A percentile compares a stretch with the other conserved stretches of the same genome.
These are phyloP conservation scores for Daktulosphaira vitifoliae DNA, from an alignment of 1,140 invertebrate genomes.

Conservation along the genomic window DNA sequence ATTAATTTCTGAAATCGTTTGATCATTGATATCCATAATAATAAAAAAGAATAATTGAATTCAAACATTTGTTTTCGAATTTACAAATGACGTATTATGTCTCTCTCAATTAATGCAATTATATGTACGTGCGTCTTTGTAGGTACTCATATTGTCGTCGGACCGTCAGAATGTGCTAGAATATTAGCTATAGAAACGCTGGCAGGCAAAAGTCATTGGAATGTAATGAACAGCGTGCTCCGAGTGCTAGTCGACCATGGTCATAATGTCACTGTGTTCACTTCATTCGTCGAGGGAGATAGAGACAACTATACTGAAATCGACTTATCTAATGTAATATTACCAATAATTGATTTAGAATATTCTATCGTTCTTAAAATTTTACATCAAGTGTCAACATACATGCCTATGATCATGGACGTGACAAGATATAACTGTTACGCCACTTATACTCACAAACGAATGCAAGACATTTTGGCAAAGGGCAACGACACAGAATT, in stretches of 20 bases:
- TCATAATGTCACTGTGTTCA: slow-evolving; percentile 41
- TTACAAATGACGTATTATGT: too few species aligned
- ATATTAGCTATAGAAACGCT: neutral
- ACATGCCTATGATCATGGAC: too few species aligned
- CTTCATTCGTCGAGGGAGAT: neutral
- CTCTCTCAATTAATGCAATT: too few species aligned
- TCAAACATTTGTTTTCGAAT: too few species aligned
- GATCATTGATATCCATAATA: too few species aligned
- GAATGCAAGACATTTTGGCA: neutral
- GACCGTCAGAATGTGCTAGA: neutral
- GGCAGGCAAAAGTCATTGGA: slow-evolving; percentile 40
- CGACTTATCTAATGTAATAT: neutral
- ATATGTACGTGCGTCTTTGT: too few species aligned
- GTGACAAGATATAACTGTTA: neutral
- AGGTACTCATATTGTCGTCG: too few species aligned
- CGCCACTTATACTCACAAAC: neutral
- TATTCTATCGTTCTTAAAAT: neutral
- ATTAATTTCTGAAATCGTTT: too few species aligned
- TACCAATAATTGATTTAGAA: neutral
- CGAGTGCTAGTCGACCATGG: slow-evolving; percentile 39
- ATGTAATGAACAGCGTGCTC: slow-evolving; percentile 42
- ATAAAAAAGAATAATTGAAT: too few species aligned
- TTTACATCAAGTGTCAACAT: neutral
- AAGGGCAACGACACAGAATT: neutral
- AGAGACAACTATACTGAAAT: neutral